A percentile compares a stretch with the other conserved stretches of the same genome.
Conservation (phyloP, 2,113 vertebrate genomes). For the Antidorcas marsupialis region DNA sequence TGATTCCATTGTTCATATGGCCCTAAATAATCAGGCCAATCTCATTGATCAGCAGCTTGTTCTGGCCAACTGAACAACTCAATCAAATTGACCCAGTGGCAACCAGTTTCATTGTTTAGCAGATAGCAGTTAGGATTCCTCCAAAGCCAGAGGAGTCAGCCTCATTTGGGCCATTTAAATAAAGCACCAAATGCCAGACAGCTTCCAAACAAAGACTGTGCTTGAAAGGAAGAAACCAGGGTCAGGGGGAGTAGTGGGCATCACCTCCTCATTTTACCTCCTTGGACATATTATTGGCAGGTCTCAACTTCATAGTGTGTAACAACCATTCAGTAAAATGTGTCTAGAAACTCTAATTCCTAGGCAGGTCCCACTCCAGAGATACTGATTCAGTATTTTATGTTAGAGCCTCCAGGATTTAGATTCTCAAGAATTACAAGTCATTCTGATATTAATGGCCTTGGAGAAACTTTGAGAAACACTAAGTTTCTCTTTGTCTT, state of each 20-base stretch:
- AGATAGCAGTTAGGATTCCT: not conserved
- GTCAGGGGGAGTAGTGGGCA: not conserved
- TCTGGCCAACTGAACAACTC: constrained; percentile 47
- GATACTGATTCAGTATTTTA: not conserved
- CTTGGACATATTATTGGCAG: not conserved
- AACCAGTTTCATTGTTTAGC: constrained; percentile 13
- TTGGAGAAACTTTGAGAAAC: not conserved
- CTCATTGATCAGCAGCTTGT: constrained; percentile 45
- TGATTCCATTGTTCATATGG: constrained; percentile 31
- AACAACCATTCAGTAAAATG: not conserved
- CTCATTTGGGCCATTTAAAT: not conserved
- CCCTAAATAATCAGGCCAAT: constrained; percentile 26
- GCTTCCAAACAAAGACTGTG: not conserved
- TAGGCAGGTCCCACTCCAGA: not conserved
- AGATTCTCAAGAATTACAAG: not conserved
- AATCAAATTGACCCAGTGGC: constrained; percentile 41
- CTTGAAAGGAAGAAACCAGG: not conserved
- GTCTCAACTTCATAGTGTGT: not conserved
- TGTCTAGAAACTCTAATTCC: not conserved
- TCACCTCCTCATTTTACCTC: not conserved
- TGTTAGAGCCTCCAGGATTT: not conserved
- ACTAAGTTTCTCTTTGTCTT: not conserved
- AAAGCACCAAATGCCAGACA: not conserved
- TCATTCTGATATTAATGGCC: not conserved
- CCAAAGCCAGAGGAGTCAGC: not conserved